phyloP scores from a whole-genome alignment of 2,888 invertebrate genomes.

The Drosophila flavopinicola region DNA sequence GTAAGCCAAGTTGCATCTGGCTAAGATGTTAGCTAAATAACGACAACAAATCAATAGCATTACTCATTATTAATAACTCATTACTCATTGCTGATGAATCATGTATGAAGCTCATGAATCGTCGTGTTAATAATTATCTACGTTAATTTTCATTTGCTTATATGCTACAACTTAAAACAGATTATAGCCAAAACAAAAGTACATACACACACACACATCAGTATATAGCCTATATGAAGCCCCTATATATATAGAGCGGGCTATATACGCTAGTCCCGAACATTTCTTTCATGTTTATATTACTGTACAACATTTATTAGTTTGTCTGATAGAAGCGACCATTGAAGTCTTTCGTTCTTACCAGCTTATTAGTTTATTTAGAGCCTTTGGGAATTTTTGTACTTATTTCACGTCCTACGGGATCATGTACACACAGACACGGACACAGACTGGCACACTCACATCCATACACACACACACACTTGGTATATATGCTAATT shows the following conservation, averaged over 20 bases:
- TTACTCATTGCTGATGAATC: conserved; percentile 27
- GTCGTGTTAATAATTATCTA: conserved; percentile 15
- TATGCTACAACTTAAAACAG: conserved; percentile 23
- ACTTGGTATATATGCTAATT: conserved; percentile 38
- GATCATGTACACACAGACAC: conserved; percentile 23
- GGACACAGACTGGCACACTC: conserved; percentile 40
- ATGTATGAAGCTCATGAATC: conserved; percentile 6
- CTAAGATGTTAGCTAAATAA: conserved; percentile 19
- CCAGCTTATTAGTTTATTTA: conserved; percentile 29
- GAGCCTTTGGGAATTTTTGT: conserved; percentile 28
- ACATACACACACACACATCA: conserved; percentile 32
- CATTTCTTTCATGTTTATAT: conserved; percentile 3
- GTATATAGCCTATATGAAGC: conserved; percentile 41
- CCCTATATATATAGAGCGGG: conserved; percentile 26
- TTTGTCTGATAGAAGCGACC: conserved; percentile 31
- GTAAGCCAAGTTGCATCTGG: conserved; percentile 49
- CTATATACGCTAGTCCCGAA: conserved; percentile 64
- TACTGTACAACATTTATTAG: conserved; percentile 1
- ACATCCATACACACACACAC: conserved; percentile 18
- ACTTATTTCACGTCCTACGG: conserved; percentile 49
- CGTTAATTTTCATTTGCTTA: conserved; percentile 48
- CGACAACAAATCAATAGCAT: conserved; percentile 36
- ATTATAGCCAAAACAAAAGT: conserved; percentile 49
- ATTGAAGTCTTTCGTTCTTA: conserved; percentile 37
- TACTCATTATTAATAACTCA: conserved; percentile 37